A percentile compares a stretch with the other conserved stretches of the same genome.
Evolutionary conservation across 2,888 invertebrate genomes (phyloP).

Genomic region (Amblyjoppa proteus): DNA sequence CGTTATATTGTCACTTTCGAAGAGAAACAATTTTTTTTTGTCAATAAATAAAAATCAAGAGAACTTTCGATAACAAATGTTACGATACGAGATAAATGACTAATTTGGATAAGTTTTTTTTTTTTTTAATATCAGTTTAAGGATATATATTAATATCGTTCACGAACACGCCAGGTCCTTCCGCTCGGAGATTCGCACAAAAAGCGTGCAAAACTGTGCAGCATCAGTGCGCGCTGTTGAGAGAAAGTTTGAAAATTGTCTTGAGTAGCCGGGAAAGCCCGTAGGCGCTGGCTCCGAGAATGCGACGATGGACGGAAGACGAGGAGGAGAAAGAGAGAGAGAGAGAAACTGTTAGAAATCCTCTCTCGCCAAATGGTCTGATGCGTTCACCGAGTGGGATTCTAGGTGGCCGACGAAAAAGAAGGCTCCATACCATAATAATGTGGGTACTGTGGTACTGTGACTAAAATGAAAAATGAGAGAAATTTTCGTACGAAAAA

Average conservation of each 20-base stretch:
- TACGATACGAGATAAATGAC: no score
- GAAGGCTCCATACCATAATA: conserved; percentile 37
- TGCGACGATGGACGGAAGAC: background rate
- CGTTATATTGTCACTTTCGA: background rate
- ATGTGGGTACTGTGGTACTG: conserved; percentile 62
- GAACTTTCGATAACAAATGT: no score
- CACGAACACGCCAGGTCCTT: conserved; percentile 33
- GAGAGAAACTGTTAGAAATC: conserved; percentile 21
- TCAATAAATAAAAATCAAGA: no score
- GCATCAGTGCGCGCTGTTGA: conserved; percentile 15
- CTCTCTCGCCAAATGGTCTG: conserved; percentile 44
- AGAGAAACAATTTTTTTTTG: no score
- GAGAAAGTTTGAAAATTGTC: conserved; percentile 61
- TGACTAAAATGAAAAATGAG: conserved; percentile 80
- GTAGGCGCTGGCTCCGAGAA: conserved; percentile 11
- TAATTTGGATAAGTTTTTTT: background rate
- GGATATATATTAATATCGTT: background rate
- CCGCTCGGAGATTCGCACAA: conserved; percentile 27
- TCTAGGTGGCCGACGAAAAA: conserved; percentile 9
- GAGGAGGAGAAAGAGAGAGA: conserved; percentile 40
- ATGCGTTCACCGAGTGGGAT: conserved; percentile 29
- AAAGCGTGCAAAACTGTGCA: conserved; percentile 45
- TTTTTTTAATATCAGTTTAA: background rate
- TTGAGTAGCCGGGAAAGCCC: conserved; percentile 51
- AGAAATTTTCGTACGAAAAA: conserved; percentile 75